phyloP scores from a whole-genome alignment of 2,797 vertebrate species.

The Danio jaintianensis region DNA sequence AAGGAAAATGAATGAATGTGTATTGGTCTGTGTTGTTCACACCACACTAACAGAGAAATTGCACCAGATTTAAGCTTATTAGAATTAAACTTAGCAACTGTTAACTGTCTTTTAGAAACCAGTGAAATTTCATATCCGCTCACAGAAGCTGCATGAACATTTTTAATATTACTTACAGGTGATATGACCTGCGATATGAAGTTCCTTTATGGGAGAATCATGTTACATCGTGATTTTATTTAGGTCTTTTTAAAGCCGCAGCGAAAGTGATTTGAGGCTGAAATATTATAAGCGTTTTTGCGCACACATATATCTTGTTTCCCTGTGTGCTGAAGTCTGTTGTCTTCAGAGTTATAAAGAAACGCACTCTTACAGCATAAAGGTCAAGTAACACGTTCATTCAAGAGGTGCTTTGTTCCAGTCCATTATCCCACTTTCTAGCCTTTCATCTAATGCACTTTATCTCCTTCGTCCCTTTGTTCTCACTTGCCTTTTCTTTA shows the following conservation, averaged over 20 bases:
- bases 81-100: too few relatives aligned
- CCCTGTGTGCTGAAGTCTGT: slow-evolving; percentile 30
- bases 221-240: not conserved
- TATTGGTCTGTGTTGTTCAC: too few relatives aligned
- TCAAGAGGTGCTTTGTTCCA: slow-evolving; percentile 39
- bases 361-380: slow-evolving; percentile 36
- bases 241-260: not conserved
- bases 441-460: slow-evolving; percentile 26
- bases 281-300: slow-evolving; percentile 47
- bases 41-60: too few relatives aligned
- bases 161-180: not conserved
- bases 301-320: slow-evolving; percentile 55
- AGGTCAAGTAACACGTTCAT: slow-evolving; percentile 47
- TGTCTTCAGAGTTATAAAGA: slow-evolving; percentile 33
- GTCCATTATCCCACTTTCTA: slow-evolving; percentile 31
- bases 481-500: slow-evolving; percentile 47
- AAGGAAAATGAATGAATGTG: too few relatives aligned
- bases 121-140: not conserved
- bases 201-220: not conserved
- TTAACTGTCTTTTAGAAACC: too few relatives aligned
- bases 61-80: too few relatives aligned
- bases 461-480: slow-evolving; percentile 34
- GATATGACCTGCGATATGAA: not conserved
- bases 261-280: slow-evolving; percentile 21
- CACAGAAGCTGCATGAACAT: not conserved